Conservation (phyloP, 2,113 vertebrate genomes). For the Globicephala melas region DNA sequence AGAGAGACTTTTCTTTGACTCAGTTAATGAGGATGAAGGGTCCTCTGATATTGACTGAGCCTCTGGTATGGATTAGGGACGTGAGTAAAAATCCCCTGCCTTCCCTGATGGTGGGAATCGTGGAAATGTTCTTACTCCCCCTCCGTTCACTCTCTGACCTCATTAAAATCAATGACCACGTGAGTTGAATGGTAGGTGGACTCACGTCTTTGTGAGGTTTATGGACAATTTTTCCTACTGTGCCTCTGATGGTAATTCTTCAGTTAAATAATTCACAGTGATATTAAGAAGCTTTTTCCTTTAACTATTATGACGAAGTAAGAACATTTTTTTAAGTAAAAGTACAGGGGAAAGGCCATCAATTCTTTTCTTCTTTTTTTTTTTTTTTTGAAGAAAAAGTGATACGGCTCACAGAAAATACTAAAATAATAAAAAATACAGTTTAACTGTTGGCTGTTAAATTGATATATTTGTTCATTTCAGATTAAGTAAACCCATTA, state of each 20-base stretch:
- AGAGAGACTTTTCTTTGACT: constrained; percentile 71
- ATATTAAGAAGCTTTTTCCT: constrained; percentile 66
- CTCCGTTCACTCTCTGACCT: constrained; percentile 55
- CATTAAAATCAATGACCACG: constrained; percentile 78
- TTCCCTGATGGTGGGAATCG: constrained; percentile 50
- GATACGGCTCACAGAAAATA: neutral
- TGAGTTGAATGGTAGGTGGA: neutral
- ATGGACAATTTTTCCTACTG: constrained; percentile 56
- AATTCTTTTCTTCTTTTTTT: too few species aligned
- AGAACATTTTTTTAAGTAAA: neutral
- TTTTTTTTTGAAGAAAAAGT: neutral
- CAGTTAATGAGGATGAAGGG: constrained; percentile 73
- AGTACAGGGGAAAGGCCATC: neutral
- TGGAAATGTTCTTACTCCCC: constrained; percentile 43
- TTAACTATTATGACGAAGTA: constrained; percentile 26
- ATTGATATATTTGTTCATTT: neutral
- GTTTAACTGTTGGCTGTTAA: neutral
- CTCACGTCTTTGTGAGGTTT: constrained; percentile 66
- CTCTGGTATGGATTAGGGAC: constrained; percentile 76
- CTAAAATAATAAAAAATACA: neutral
- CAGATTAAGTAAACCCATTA: neutral
- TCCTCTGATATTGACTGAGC: constrained; percentile 76
- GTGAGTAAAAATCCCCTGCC: constrained; percentile 72
- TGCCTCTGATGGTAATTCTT: constrained; percentile 66
- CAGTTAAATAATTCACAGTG: constrained; percentile 74